Evolutionary conservation across 2,113 vertebrate genomes (phyloP), one percentile per base, ranked within the genome.

Genomic region (Larimichthys polyactis): DNA sequence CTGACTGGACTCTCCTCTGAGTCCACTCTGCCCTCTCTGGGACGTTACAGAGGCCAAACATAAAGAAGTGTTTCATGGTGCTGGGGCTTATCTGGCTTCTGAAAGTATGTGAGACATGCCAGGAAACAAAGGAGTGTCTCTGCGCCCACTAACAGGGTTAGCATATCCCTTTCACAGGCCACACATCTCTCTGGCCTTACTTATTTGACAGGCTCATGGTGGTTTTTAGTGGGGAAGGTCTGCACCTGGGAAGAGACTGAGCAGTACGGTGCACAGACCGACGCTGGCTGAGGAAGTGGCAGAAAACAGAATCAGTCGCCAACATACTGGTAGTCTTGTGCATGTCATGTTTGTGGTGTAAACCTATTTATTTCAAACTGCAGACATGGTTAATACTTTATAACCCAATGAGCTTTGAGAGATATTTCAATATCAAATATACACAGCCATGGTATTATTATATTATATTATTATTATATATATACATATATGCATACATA

Each of bases 51-150:
- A 91, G 94, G 93, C 95, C 94, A 93, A 95, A 95, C 95, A 97
- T 97, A 97, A 97, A 96, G 95, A 95, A 88, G 94, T 91, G 95
- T 96, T 97, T 97, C 96, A 97, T 97, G 93, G 95, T 82, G 87
- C 89, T 91, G 89, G 81, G 93, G 95, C 97, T 97, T 97, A 98
- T 97, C 97, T 94, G 95, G 95, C 93, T 95, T 94, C 96, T 93
- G 95, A 96, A 97, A 97, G 96, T 97, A 97, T 98, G 96, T 96
- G 97, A 97, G 96, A 97, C 97, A 97, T 95, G 96, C 95, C 93
- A 87, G 95, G 85, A 96, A 96, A 98, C 97, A 98, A 97, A 97
- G 96, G 94, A 91, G 94, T 94, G 94, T 96, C 96, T 98, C 96
- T 97, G 94, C 89, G 93, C 92, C 93, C 84, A 81, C 3, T 90